A percentile compares a stretch with the other conserved stretches of the same genome.
Conservation (phyloP, 2,888 invertebrate species). For the Melanostoma scalare region DNA sequence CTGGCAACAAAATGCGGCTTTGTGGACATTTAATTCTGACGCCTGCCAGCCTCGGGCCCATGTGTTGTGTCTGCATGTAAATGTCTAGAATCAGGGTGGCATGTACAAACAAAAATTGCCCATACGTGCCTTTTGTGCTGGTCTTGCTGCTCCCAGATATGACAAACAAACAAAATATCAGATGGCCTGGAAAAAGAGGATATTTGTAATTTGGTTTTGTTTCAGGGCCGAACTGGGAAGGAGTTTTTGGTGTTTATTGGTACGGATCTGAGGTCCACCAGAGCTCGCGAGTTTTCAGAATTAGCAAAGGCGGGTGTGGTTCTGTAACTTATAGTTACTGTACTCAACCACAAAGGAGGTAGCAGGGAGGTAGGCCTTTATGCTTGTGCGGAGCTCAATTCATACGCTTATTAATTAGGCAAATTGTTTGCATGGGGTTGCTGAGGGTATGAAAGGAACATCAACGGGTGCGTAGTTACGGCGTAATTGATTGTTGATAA, state of each 20-base stretch:
- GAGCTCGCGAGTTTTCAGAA: conserved; percentile 38
- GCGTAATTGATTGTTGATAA: conserved; percentile 70
- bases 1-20: conserved; percentile 59
- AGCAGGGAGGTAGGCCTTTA: not conserved
- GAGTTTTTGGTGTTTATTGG: not conserved
- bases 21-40: conserved; percentile 68
- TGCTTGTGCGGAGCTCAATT: conserved; percentile 5
- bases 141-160: conserved; percentile 49
- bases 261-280: conserved; percentile 5
- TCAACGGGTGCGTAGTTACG: conserved; percentile 55
- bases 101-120: conserved; percentile 48
- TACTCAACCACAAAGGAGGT: not conserved
- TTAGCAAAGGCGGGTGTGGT: conserved; percentile 40
- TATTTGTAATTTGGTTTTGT: conserved; percentile 51
- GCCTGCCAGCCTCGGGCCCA: conserved; percentile 57
- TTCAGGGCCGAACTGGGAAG: conserved; percentile 13
- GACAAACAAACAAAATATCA: conserved; percentile 64
- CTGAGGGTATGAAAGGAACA: conserved; percentile 28
- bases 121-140: conserved; percentile 54
- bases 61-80: conserved; percentile 41
- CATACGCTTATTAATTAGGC: conserved; percentile 65
- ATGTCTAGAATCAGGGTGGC: conserved; percentile 59
- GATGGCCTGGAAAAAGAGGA: conserved; percentile 64
- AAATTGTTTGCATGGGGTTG: conserved; percentile 61
- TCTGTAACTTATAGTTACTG: conserved; percentile 37